Base-by-base conservation (phyloP, 2,797 vertebrate species). In the Spinus pinus region DNA sequence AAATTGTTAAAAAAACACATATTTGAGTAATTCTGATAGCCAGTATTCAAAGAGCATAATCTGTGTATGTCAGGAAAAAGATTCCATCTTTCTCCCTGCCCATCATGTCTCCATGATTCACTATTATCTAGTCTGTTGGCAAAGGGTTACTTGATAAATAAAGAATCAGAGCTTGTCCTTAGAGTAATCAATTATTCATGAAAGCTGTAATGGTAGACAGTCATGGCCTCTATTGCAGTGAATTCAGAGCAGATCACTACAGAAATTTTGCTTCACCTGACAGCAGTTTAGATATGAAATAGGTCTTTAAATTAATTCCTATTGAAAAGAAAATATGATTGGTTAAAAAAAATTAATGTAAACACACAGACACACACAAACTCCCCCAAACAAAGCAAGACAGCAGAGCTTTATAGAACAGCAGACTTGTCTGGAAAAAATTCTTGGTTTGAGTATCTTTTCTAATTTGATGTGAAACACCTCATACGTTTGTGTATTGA, bases 131-230 rank as follows among this genome's bases (percentile, higher is more conserved):
- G n/a, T 51, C 53, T 86, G 47, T 72, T 91, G 89, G 51, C 33
- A 86, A 75, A 86, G 31, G 15, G 30, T 49, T 88, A 90, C 84
- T 88, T 73, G 46, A 90, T 50, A 96, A 93, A 84, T 67, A 83
- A 62, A 87, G 89, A 87, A 93, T 50, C 41, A 49, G 83, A 73
- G 56, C 25, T 90, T 90, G 91, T 58, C 78, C 88, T 86, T 54
- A 62, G 62, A 74, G 75, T 90, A 93, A 95, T 95, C 80, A 94
- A 72, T 84, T 89, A 91, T 94, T 95, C 82, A 81, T 57, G 60
- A 50, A 81, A 94, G 27, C 27, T 90, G 57, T 79, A 95, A 90
- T 49, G 23, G 80, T 44, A 93, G 80, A 83, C 22, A 81, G 66
- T 54, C 83, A 79, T 19, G 33, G 88, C 31, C 41, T 66, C 60